phyloP scores from a whole-genome alignment of 2,888 invertebrate species.

The Leucophenga maculata region DNA sequence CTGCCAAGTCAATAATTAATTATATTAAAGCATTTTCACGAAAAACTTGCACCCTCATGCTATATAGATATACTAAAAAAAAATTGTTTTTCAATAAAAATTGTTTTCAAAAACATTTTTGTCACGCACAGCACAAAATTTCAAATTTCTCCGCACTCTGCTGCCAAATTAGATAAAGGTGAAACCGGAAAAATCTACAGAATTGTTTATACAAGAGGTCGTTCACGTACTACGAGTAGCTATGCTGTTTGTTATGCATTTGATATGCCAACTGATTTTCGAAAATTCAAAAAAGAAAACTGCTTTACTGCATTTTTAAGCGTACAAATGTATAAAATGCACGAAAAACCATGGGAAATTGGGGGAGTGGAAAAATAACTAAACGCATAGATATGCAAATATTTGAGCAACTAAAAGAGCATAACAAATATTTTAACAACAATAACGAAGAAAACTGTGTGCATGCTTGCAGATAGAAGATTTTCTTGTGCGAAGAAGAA shows the following conservation, averaged over 20 bases:
- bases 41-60: no score
- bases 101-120: neutral
- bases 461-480: no score
- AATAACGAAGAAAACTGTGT: neutral
- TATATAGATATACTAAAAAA: no score
- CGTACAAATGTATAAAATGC: constrained; percentile 5
- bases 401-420: constrained; percentile 22
- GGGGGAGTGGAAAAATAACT: neutral
- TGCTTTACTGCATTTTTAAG: constrained; percentile 4
- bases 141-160: neutral
- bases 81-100: neutral
- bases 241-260: neutral
- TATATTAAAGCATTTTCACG: no score
- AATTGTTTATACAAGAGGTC: no score
- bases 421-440: constrained; percentile 4
- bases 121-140: neutral
- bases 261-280: constrained; percentile 4
- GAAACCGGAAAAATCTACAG: no score
- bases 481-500: no score
- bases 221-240: no score
- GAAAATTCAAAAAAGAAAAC: constrained; percentile 10
- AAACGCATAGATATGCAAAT: constrained; percentile 19
- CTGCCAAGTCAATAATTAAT: no score
- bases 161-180: neutral
- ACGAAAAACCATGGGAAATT: neutral